Evolutionary conservation across 2,797 vertebrate species (phyloP), one percentile per base, ranked within the genome.

Genomic region (Helicolenus hilgendorfi): DNA sequence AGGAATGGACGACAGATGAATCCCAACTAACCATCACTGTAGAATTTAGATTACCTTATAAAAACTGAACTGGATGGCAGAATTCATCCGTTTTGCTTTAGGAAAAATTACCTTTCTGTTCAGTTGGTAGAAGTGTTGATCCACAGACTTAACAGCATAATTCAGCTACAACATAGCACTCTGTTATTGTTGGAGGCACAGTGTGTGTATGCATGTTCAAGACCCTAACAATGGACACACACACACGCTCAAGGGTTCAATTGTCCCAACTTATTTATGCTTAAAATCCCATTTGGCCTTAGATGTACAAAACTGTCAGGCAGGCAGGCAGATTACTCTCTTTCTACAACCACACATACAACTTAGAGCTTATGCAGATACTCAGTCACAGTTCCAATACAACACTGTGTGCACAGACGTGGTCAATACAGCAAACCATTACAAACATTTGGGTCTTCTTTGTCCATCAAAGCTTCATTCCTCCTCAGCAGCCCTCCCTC

Each of bases 381-480:
- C 68, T 36, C 38, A 38, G 72, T 59, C 41, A 29, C 45, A 72
- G 53, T 85, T 77, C 76, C 13, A 81, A 11, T 18, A 64, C 59
- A 77, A 35, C 14, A 75, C 73, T 77, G 38, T 77, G 38, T 75
- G 38, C 67, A 85, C 33, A 64, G 62, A 82, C 7, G 5, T 81
- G 73, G 77, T 86, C 82, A 83, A 26, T 55, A 72, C 29, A 70
- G 36, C 22, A 60, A 73, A 89, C 31, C 69, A 73, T 92, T 80
- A 80, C 67, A 90, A 83, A 81, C 18, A 72, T 85, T 49, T 85
- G 26, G n/a, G 59, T 53, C 18, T 83, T 22, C 60, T 83, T 93
- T 88, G 87, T 94, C 85, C 74, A 81, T 85, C 85, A 87, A 91
- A 89, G 81, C 84, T 64, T 76, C 18, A 18, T 79, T 81, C 67